Conservation (phyloP, 2,888 invertebrate genomes). For the Dryadula phaetusa region DNA sequence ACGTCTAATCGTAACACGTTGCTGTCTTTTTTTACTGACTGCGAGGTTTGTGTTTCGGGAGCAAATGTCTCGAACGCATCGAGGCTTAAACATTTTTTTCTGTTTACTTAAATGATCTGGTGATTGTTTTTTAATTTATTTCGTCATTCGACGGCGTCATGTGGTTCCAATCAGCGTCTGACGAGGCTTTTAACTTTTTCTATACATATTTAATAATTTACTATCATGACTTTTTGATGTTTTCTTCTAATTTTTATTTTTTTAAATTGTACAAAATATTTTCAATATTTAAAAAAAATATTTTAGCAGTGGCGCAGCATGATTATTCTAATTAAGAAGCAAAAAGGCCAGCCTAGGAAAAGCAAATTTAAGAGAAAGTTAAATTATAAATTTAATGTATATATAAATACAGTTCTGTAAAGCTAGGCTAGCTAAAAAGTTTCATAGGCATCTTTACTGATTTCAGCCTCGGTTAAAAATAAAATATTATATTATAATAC, state of each 20-base stretch:
- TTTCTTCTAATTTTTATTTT: neutral
- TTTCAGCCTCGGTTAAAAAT: too few relatives aligned
- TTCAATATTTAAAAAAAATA: too few relatives aligned
- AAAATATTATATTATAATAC: too few relatives aligned
- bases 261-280: neutral
- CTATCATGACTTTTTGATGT: constrained; percentile 26
- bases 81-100: constrained; percentile 76
- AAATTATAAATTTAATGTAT: neutral
- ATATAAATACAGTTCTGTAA: too few relatives aligned
- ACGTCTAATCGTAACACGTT: constrained; percentile 47
- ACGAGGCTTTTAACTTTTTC: constrained; percentile 73
- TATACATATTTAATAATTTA: constrained; percentile 57
- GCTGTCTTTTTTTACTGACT: constrained; percentile 37
- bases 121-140: constrained; percentile 84
- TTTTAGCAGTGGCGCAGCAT: neutral
- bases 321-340: too few relatives aligned
- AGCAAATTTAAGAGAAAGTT: neutral
- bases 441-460: too few relatives aligned
- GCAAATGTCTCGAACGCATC: constrained; percentile 73
- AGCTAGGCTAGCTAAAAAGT: too few relatives aligned
- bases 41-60: constrained; percentile 65
- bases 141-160: constrained; percentile 76
- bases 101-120: constrained; percentile 81
- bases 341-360: neutral
- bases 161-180: constrained; percentile 79